These are phyloP conservation scores for Bubo blakistoni DNA, from an alignment of 2,113 vertebrate genomes.

Conservation along the genomic window DNA sequence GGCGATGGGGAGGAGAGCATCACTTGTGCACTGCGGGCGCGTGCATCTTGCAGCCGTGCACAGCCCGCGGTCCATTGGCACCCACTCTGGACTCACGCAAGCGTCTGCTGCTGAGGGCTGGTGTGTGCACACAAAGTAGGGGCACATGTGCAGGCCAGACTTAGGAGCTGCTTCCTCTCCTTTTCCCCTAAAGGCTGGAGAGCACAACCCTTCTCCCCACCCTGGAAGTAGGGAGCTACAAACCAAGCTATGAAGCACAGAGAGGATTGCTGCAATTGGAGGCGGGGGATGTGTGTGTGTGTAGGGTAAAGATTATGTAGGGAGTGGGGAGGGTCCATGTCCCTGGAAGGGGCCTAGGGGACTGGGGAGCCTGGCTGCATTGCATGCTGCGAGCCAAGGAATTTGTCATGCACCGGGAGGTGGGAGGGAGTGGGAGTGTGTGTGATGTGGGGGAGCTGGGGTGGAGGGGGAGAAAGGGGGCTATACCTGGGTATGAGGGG, in stretches of 20 bases:
- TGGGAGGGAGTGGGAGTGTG: not conserved
- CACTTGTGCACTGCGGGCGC: not conserved
- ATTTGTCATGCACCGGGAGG: not conserved
- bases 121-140: not conserved
- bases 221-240: not conserved
- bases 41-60: not conserved
- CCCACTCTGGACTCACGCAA: not conserved
- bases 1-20: not conserved
- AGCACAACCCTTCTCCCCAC: not conserved
- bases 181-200: not conserved
- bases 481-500: not conserved
- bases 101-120: not conserved
- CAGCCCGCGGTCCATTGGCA: not conserved
- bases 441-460: not conserved
- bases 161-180: not conserved
- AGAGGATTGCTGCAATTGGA: not conserved
- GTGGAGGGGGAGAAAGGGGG: not conserved
- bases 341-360: not conserved
- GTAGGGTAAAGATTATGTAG: not conserved
- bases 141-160: not conserved
- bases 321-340: not conserved
- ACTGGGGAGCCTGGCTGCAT: conserved; percentile 24
- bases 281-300: no score
- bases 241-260: not conserved
- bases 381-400: not conserved